phyloP scores from a whole-genome alignment of 2,113 vertebrate genomes.

The Anser brachyrhynchus region DNA sequence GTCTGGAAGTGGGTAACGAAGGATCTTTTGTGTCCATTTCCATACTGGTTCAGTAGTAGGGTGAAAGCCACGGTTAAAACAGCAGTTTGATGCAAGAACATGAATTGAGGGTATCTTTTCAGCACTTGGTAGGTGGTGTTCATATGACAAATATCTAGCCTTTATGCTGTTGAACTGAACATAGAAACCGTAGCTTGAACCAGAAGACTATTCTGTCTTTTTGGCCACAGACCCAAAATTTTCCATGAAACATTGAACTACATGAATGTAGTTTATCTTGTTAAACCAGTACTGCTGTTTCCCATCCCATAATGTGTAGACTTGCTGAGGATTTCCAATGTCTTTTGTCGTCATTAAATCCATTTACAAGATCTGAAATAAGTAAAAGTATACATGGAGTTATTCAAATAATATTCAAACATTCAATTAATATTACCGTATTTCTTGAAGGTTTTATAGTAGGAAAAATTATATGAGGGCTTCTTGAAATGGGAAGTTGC shows the following conservation, averaged over 20 bases:
- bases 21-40: conserved; percentile 6
- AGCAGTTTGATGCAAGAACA: neutral
- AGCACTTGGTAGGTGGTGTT: neutral
- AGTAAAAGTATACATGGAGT: neutral
- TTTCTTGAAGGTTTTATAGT: neutral
- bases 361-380: neutral
- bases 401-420: neutral
- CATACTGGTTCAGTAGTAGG: neutral
- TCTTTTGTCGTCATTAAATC: neutral
- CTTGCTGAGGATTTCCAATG: neutral
- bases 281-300: neutral
- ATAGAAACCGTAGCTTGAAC: neutral
- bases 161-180: neutral
- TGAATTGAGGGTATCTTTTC: neutral
- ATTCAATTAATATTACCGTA: neutral
- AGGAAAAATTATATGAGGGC: neutral
- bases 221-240: neutral
- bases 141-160: neutral
- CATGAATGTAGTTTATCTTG: neutral
- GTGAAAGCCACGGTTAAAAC: neutral
- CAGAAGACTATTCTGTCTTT: neutral
- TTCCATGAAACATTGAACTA: neutral
- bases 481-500: neutral
- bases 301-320: neutral
- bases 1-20: neutral